Conservation (phyloP, 2,113 vertebrate species). For the Hylia prasina region DNA sequence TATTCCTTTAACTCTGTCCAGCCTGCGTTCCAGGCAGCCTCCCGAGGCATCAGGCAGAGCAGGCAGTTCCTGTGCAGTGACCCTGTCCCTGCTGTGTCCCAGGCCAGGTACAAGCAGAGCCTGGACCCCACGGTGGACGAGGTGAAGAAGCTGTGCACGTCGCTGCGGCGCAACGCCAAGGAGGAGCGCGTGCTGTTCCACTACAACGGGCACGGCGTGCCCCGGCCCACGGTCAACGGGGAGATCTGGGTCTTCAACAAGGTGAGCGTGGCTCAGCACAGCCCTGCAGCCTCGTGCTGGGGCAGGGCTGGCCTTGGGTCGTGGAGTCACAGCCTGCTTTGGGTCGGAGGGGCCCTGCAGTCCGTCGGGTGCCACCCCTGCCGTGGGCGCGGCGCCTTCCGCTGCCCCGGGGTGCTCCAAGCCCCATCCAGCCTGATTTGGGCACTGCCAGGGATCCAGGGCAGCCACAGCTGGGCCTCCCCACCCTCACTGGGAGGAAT, state of each 20-base stretch:
- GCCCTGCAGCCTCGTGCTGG: neutral
- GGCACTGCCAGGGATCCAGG: neutral
- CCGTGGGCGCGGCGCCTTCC: neutral
- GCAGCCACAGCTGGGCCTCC: neutral
- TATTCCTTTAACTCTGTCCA: too few species aligned
- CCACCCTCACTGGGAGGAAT: neutral
- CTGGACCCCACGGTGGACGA: conserved; percentile 97
- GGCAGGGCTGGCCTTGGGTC: accelerated
- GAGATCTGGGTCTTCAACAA: conserved; percentile 99
- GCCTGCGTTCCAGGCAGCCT: too few species aligned
- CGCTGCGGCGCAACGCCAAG: conserved; percentile 92
- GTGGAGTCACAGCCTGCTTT: accelerated
- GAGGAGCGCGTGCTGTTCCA: conserved; percentile 97
- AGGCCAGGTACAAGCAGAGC: conserved; percentile 98
- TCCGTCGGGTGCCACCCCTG: accelerated
- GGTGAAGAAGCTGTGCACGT: conserved; percentile 97
- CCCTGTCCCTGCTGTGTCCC: neutral
- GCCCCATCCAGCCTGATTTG: neutral
- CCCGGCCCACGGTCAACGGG: conserved; percentile 93
- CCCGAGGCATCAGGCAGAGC: too few species aligned
- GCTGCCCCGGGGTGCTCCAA: accelerated
- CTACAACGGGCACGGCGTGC: conserved; percentile 98
- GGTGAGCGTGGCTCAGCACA: conserved; percentile 63
- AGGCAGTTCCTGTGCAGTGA: neutral
- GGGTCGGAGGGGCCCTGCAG: neutral